Base-by-base conservation (phyloP, 1,140 invertebrate genomes). In the Psilanteris sp. region DNA sequence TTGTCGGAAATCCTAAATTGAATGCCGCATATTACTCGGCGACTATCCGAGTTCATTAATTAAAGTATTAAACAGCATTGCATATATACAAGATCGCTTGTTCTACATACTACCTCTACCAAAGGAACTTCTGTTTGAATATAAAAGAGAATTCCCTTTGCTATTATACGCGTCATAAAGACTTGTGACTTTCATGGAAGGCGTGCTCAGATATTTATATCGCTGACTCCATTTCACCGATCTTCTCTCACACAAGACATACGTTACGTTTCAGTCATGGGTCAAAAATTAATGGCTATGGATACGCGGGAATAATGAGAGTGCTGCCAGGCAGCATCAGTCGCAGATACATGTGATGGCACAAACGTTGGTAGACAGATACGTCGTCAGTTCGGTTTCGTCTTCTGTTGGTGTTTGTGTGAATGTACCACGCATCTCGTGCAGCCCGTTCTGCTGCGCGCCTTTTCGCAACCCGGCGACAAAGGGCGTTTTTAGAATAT, bases 401-500 rank as follows among this genome's bases (percentile, higher is more conserved):
- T 32, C 67, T 75, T 75, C 54, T 62, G 59, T 55, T 34, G 46
- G 61, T 76, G 59, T 73, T 64, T 70, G 61, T 79, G 73, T 48
- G 68, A 71, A 74, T 72, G 67, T 68, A 68, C 41, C 67, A 67
- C 57, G 54, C 66, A 68, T 66, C 67, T 79, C 70, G 67, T 71
- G 57, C 41, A 73, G 59, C 26, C 50, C 62, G 72, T 75, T 78
- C 68, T 54, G 36, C 44, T 62, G 68, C 74, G 62, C 52, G 79
- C 83, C 77, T 85, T 85, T 86, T 87, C 74, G 79, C 80, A 52
- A 78, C 77, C 26, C 27, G 57, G 73, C 79, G 80, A 86, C 86
- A 87, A 88, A 87, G 84, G 81, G 79, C 59, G 85, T 85, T 87
- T 88, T 86, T 86, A 87, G 83, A 85, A 88, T 87, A 88, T 87